Evolutionary conservation across 2,113 vertebrate species (phyloP), one percentile per base, ranked within the genome.

Genomic region (Solea senegalensis): DNA sequence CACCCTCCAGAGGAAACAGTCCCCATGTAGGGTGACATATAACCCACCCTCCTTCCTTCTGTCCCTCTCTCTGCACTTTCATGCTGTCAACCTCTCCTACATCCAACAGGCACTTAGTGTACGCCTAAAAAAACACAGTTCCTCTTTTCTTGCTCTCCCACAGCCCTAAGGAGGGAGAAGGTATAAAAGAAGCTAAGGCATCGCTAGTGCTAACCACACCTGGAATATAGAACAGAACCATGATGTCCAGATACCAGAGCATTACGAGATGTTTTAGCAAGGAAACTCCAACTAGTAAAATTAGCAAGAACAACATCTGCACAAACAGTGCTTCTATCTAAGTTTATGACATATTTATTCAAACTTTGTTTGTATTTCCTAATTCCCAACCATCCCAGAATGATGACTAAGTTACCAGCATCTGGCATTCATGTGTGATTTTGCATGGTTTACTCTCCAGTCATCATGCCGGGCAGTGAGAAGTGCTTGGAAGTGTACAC

Each of bases 21-120:
- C 85, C 67, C 81, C 80, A 74, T 74, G 57, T 71, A 86, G 72
- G 76, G 85, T 82, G 85, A 86, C 84, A 81, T 55, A 76, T n/a
- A 76, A 72, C n/a, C 50, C 85, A 49, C 61, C 27, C 54, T 21
- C 63, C n/a, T 49, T 53, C 41, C 15, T 67, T 55, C 60, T 44
- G 78, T 65, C 72, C 16, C 66, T 63, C 39, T 13, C 45, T 48
- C 45, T 48, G 8, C 5, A 11, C 12, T 10, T 48, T 48, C 45
- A 48, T 57, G 43, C 8, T 14, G 57, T 80, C 11, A 12, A 45
- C 58, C 60, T 63, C 73, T 78, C 52, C 59, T 69, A 43, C 58
- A 56, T 51, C 61, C 64, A 59, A 63, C 52, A 65, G 55, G 45
- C 62, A n/a, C 28, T 58, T 43, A 15, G 3, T 34, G 34, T 34